Percentiles rank a stretch among this genome's conserved stretches.
Conservation (phyloP, 2,797 vertebrate genomes). For the Chrysocyon brachyurus region DNA sequence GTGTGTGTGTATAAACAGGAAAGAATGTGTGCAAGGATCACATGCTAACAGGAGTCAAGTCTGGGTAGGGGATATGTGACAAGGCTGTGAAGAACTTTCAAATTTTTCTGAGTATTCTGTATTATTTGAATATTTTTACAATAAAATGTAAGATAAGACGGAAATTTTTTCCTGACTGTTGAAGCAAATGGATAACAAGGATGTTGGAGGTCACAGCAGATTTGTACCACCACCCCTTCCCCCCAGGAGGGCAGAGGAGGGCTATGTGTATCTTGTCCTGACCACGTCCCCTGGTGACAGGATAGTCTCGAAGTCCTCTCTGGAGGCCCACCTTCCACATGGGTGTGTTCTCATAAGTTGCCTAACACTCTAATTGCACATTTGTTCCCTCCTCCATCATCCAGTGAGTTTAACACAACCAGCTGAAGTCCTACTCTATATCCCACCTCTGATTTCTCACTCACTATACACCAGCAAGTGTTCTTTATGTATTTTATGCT, state of each 20-base stretch:
- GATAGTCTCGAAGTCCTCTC: background rate
- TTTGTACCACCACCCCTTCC: background rate
- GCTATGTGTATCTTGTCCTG: background rate
- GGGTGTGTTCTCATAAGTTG: background rate
- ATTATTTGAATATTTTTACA: background rate
- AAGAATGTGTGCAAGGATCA: background rate
- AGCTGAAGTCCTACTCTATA: too few species aligned
- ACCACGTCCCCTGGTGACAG: background rate
- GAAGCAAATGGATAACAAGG: background rate
- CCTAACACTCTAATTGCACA: background rate
- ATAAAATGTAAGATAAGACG: background rate
- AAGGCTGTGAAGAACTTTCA: background rate
- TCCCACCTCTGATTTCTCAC: background rate
- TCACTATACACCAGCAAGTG: background rate
- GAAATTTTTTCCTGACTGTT: background rate
- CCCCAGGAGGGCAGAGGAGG: background rate
- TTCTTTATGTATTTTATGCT: background rate
- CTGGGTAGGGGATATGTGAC: background rate
- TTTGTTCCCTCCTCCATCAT: background rate
- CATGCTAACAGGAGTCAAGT: background rate
- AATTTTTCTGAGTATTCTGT: background rate
- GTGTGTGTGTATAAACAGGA: background rate
- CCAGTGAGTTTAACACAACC: background rate
- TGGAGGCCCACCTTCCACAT: background rate
- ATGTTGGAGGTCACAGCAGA: background rate